Evolutionary conservation across 2,797 vertebrate species (phyloP).

Genomic region (Gymnopithys bicolor): DNA sequence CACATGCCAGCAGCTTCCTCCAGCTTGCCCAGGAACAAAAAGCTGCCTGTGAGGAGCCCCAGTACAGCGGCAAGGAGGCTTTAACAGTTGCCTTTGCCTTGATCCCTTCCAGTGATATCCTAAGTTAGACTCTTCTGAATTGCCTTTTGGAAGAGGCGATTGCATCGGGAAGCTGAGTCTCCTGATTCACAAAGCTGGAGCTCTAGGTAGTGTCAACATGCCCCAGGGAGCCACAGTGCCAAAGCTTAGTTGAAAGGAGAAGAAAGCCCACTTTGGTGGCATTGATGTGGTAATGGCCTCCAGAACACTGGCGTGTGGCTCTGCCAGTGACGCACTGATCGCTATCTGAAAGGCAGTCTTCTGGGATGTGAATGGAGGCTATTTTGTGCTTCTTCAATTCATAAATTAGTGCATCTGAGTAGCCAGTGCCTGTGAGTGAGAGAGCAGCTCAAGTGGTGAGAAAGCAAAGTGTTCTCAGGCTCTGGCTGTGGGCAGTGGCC

Average conservation of each 20-base stretch:
- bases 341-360: conserved; percentile 10
- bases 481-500: background rate
- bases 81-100: background rate
- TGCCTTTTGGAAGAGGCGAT: background rate
- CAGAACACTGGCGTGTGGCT: background rate
- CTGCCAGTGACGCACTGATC: background rate
- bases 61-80: background rate
- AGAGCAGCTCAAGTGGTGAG: background rate
- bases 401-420: background rate
- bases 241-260: background rate
- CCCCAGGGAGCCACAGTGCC: background rate
- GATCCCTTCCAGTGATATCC: background rate
- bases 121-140: conserved; percentile 9
- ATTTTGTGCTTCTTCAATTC: background rate
- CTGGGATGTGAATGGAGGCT: background rate
- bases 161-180: background rate
- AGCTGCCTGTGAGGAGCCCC: background rate
- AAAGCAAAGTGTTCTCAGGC: background rate
- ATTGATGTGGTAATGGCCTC: conserved; percentile 41
- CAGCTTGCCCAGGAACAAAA: background rate
- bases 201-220: background rate
- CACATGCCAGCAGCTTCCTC: background rate
- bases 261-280: background rate
- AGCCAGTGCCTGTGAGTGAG: background rate
- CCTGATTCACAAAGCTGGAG: background rate